These are phyloP conservation scores for Syndactyla subalaris DNA, from an alignment of 2,797 vertebrate genomes.

Conservation along the genomic window DNA sequence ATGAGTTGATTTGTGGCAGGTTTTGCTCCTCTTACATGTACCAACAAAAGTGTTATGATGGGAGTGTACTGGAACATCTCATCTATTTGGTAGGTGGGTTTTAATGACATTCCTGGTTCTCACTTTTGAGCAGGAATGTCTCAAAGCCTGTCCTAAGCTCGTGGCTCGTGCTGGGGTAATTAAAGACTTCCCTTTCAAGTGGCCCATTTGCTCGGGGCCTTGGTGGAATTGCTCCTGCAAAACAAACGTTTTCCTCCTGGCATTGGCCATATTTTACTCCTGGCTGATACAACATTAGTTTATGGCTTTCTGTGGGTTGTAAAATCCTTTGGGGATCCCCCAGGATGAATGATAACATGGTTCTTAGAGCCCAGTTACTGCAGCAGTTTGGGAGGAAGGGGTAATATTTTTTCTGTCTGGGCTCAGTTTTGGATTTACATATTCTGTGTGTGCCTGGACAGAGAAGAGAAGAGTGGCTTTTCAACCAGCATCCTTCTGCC, in stretches of 20 bases:
- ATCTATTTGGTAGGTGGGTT: background rate
- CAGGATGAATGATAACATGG: background rate
- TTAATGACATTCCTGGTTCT: background rate
- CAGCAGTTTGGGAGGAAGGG: background rate
- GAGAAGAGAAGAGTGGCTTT: background rate
- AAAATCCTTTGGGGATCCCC: conserved; percentile 5
- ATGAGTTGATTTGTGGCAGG: background rate
- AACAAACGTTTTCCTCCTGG: background rate
- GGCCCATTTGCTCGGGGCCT: background rate
- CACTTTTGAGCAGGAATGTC: background rate
- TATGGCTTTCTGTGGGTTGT: background rate
- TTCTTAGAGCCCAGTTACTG: background rate
- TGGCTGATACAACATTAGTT: background rate
- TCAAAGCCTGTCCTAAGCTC: background rate
- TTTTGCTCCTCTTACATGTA: background rate
- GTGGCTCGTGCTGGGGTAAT: background rate
- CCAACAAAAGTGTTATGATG: background rate
- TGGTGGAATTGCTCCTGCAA: background rate
- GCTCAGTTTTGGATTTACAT: background rate
- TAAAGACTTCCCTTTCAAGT: background rate
- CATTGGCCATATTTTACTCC: background rate
- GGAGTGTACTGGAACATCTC: background rate
- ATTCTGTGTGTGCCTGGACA: background rate
- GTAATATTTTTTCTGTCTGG: background rate
- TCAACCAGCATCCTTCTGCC: background rate